phyloP scores from a whole-genome alignment of 2,113 vertebrate species.

The Amphiprion percula region DNA sequence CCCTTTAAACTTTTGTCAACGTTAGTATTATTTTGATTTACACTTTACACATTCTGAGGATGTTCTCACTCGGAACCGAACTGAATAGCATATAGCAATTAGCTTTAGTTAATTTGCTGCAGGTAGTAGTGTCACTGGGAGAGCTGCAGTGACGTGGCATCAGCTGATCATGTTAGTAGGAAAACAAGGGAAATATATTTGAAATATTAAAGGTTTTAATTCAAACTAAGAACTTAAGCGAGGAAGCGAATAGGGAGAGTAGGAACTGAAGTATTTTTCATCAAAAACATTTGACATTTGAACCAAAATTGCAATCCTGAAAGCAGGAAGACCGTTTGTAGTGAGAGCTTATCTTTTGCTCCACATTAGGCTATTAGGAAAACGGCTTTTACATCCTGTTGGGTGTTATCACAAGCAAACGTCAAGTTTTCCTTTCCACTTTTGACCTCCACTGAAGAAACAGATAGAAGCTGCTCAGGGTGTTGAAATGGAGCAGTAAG shows the following conservation, averaged over 20 bases:
- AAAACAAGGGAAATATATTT: neutral
- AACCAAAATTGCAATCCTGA: neutral
- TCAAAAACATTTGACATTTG: neutral
- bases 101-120: neutral
- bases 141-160: slow-evolving; percentile 21
- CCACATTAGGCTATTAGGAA: slow-evolving; percentile 4
- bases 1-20: neutral
- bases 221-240: no score
- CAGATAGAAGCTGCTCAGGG: no score
- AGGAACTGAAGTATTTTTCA: neutral
- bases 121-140: neutral
- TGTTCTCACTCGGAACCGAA: neutral
- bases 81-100: neutral
- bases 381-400: neutral
- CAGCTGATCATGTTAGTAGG: slow-evolving; percentile 3
- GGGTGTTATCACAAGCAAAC: neutral
- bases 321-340: neutral
- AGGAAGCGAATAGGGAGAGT: neutral
- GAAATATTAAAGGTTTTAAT: neutral
- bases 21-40: neutral
- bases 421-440: slow-evolving; percentile 22
- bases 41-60: neutral
- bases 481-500: neutral
- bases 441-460: neutral
- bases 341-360: slow-evolving; percentile 24